Base-by-base conservation (phyloP, 2,113 vertebrate genomes). In the Apus apus region DNA sequence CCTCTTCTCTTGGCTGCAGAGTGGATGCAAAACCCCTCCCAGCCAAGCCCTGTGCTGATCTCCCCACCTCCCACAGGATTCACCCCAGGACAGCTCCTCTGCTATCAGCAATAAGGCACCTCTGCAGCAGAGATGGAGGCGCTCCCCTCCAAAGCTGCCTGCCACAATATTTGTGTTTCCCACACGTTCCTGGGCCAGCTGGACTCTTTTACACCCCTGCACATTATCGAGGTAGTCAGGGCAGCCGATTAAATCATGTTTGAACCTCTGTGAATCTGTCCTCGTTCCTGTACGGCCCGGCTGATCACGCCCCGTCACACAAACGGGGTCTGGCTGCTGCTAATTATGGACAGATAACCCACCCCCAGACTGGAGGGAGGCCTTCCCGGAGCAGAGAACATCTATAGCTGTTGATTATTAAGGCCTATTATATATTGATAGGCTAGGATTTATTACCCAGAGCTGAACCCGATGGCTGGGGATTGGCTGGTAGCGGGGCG, bases 401-500 rank as follows among this genome's bases (percentile, higher is more conserved):
- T 95, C 97, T 94, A 75, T 94, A 96, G 95, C 94, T 93, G 97
- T 92, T 98, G 97, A 96, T 98, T 97, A 96, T 98, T 88, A 96
- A 96, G 95, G 96, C 95, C 95, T 98, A 96, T 97, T 98, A 96
- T 92, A 62, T 98, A 98, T 98, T 97, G 98, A 98, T 97, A 98
- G 96, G 74, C 91, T 87, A 97, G 97, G 97, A 98, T 98, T 98
- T 98, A 98, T 98, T 97, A 95, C 96, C 91, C 95, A 97, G 94
- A 97, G 96, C 96, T 72, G 79, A 94, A 93, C 93, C 96, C 36
- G 45, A 96, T 96, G 87, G 95, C 96, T 83, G 87, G 51, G 94
- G 96, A 95, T 95, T 96, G 97, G 97, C 96, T 87, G 93, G 96
- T 83, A 94, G 97, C 11, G 40, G 4, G 95, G 86, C 96, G 80